These are phyloP conservation scores for Tenebrosternarchus preto DNA, from an alignment of 2,113 vertebrate species.

Conservation along the genomic window DNA sequence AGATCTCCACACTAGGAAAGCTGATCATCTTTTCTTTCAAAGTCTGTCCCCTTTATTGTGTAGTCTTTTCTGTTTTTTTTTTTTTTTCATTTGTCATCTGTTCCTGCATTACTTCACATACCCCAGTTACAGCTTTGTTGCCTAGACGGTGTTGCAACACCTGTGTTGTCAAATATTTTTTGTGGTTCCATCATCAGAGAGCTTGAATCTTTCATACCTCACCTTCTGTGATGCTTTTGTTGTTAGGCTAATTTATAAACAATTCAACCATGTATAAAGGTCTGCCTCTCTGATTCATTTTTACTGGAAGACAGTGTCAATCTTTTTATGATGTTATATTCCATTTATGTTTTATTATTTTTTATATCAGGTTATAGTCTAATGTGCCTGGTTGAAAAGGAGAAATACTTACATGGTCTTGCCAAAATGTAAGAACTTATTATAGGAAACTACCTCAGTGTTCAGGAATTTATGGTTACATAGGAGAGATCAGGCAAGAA, in stretches of 20 bases:
- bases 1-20: not conserved
- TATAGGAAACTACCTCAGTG: no score
- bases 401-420: not conserved
- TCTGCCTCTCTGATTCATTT: not conserved
- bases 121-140: no score
- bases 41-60: not conserved
- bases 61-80: no score
- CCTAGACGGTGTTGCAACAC: no score
- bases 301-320: not conserved
- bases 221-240: not conserved
- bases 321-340: not conserved
- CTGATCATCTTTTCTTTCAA: not conserved
- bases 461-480: not conserved
- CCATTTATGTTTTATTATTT: not conserved
- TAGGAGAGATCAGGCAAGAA: not conserved
- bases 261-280: constrained; percentile 11
- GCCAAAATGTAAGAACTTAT: not conserved
- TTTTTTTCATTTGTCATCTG: no score
- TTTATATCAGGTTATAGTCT: no score
- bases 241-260: not conserved
- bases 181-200: not conserved
- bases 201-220: not conserved
- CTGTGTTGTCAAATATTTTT: not conserved
- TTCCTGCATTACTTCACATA: no score
- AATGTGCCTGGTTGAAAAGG: not conserved